A percentile compares a stretch with the other conserved stretches of the same genome.
Evolutionary conservation across 2,797 vertebrate genomes (phyloP).

Genomic region (Pitangus sulphuratus): DNA sequence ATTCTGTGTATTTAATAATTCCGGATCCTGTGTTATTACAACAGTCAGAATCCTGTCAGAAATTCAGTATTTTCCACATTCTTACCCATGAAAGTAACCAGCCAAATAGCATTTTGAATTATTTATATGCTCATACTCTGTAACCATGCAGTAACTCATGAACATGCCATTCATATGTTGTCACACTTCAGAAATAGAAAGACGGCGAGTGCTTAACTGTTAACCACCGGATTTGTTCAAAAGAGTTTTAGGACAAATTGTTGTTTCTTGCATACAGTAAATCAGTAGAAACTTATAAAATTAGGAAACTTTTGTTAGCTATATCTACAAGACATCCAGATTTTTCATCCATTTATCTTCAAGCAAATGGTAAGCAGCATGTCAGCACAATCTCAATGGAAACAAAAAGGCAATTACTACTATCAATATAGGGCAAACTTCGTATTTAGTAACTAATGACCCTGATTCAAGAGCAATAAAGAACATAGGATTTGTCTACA

Average conservation of each 20-base stretch:
- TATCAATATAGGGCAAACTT: background rate
- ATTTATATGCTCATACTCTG: background rate
- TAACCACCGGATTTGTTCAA: background rate
- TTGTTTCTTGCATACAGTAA: background rate
- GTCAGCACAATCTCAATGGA: background rate
- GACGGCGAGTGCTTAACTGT: background rate
- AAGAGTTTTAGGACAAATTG: background rate
- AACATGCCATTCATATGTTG: conserved; percentile 39
- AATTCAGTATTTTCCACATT: conserved; percentile 22
- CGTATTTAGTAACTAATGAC: background rate
- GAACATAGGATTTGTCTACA: background rate
- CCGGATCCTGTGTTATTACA: background rate
- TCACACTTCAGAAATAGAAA: conserved; percentile 31
- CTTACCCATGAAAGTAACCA: background rate
- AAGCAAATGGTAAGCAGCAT: background rate
- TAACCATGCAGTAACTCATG: conserved; percentile 25
- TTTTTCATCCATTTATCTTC: background rate
- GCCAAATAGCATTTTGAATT: background rate
- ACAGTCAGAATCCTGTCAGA: background rate
- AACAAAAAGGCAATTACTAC: background rate
- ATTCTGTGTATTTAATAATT: background rate
- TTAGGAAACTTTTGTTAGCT: background rate
- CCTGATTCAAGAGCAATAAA: background rate
- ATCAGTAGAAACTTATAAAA: background rate
- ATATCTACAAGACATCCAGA: background rate